phyloP scores from a whole-genome alignment of 2,113 vertebrate genomes.

The Vulpes ferrilata region DNA sequence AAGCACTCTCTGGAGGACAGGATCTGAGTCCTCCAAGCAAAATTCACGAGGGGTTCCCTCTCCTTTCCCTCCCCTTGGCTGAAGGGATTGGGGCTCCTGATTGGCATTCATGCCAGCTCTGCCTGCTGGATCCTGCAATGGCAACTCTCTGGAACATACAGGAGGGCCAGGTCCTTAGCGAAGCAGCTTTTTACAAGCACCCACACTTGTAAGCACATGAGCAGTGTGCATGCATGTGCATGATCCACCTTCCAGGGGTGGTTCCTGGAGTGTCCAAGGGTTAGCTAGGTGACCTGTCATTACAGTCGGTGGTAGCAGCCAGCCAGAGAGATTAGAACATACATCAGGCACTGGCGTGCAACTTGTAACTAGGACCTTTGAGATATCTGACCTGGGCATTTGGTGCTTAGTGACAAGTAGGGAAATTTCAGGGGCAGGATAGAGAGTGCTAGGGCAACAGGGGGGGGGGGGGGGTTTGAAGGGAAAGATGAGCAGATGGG shows the following conservation, averaged over 20 bases:
- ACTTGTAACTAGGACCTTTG: neutral
- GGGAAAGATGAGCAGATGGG: neutral
- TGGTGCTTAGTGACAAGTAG: neutral
- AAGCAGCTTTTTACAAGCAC: neutral
- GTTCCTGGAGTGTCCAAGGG: neutral
- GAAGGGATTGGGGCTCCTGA: neutral
- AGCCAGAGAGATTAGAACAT: neutral
- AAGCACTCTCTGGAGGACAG: neutral
- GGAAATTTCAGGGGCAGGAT: neutral
- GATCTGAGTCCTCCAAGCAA: neutral
- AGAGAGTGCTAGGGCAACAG: neutral
- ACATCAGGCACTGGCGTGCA: neutral
- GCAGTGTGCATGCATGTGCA: rapidly evolving
- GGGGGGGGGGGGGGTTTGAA: neutral
- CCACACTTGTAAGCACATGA: neutral
- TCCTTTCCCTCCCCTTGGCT: neutral
- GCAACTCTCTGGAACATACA: neutral
- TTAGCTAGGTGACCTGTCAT: neutral
- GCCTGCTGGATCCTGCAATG: neutral
- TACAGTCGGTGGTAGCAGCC: neutral
- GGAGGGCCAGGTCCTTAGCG: neutral
- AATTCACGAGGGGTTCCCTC: neutral
- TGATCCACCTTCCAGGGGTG: neutral
- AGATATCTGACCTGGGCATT: neutral
- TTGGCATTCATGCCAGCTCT: neutral